Evolutionary conservation across 2,797 vertebrate genomes (phyloP).

Genomic region (Percopsis omiscomaycus): DNA sequence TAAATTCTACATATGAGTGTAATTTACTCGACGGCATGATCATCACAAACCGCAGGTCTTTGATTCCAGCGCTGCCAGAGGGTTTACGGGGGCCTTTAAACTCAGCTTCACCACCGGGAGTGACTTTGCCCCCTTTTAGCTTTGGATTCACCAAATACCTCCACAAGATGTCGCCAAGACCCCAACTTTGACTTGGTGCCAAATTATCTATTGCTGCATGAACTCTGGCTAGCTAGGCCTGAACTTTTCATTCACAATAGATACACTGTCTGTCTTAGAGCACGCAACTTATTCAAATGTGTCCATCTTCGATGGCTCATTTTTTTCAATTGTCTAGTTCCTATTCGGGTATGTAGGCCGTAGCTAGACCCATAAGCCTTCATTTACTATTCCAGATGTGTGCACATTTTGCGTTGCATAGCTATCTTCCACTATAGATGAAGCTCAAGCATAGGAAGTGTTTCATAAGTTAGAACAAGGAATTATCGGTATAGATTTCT

Average conservation of each 20-base stretch:
- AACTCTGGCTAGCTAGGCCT: background rate
- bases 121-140: background rate
- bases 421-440: slow-evolving; percentile 52
- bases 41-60: slow-evolving; percentile 17
- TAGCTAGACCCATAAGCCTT: background rate
- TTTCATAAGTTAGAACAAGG: no score
- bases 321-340: no score
- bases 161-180: slow-evolving; percentile 67
- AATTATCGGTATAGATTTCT: no score
- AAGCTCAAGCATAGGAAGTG: slow-evolving; percentile 32
- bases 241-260: background rate
- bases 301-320: no score
- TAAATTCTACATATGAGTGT: slow-evolving; percentile 27
- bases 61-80: slow-evolving; percentile 21
- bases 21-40: slow-evolving; percentile 16
- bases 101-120: background rate
- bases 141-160: slow-evolving; percentile 3
- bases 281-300: no score
- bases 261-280: background rate
- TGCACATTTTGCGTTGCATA: slow-evolving; percentile 11
- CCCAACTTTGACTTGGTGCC: slow-evolving; percentile 36
- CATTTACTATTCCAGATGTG: slow-evolving; percentile 43
- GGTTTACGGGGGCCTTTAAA: background rate
- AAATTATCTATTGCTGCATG: slow-evolving; percentile 2
- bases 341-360: no score